Evolutionary conservation across 1,140 invertebrate genomes (phyloP).

Genomic region (Sminthurides bifidus): DNA sequence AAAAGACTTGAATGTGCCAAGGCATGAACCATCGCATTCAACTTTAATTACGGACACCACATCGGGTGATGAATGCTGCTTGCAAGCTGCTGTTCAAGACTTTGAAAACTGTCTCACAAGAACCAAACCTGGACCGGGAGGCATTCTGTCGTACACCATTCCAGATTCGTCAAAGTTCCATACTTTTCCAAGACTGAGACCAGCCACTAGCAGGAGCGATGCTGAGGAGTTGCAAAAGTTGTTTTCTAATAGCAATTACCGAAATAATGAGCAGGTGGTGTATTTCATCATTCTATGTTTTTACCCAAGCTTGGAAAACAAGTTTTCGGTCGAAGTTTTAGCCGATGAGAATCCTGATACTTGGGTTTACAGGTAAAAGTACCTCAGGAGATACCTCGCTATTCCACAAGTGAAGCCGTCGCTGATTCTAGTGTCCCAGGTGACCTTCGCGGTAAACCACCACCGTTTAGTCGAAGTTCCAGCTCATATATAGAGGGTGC

Average conservation of each 20-base stretch:
- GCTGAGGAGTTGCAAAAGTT: too few species aligned
- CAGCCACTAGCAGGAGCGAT: not conserved
- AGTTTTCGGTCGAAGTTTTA: too few species aligned
- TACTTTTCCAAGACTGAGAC: conserved; percentile 28
- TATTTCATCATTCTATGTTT: not conserved
- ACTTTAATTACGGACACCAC: not conserved
- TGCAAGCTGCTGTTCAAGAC: conserved; percentile 56
- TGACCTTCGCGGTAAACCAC: too few species aligned
- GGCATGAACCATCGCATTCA: not conserved
- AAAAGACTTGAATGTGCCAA: not conserved
- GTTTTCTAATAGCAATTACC: too few species aligned
- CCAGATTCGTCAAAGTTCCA: conserved; percentile 25
- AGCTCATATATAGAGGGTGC: too few species aligned
- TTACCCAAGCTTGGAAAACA: too few species aligned
- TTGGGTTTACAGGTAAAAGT: too few species aligned
- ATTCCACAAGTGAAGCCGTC: too few species aligned
- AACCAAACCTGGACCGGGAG: conserved; percentile 9
- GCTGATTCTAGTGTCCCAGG: too few species aligned
- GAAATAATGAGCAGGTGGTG: not conserved
- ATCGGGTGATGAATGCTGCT: conserved; percentile 22
- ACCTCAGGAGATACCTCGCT: too few species aligned
- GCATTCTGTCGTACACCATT: conserved; percentile 21
- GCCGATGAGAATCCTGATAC: too few species aligned
- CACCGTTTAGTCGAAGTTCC: too few species aligned
- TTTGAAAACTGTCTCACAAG: conserved; percentile 54